Evolutionary conservation across 92 coral and sea anemone genomes (phyloP), one percentile per base, ranked within the genome.

Genomic region (Virgularia gustaviana): DNA sequence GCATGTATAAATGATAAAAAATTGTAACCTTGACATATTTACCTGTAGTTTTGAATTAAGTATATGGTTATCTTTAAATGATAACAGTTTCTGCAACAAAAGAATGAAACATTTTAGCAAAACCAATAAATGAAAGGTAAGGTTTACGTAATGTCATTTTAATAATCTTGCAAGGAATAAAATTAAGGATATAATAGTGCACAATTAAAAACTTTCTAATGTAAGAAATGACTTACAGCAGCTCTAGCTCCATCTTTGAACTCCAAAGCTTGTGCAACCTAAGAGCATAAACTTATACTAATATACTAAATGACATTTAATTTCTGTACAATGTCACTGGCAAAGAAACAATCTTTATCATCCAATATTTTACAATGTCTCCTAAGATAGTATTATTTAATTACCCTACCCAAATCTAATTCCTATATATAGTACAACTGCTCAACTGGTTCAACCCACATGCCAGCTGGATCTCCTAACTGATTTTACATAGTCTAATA

Each of bases 31-130:
- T 65, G 34, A n/a, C 29, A 49, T 2, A 18, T 52, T 12, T 74
- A 88, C 97, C 97, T 91, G 96, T 20, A 91, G 86, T 36, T 80
- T 70, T 65, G 85, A 84, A 63, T 89, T 91, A 63, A 90, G 88
- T 44, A 84, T 79, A 63, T 91, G 97, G 33, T 85, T 84, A 79
- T 91, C 89, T 45, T 78, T 90, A 75, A 88, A 91, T 31, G 97
- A 91, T 36, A 91, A 57, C 9, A 88, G 79, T 49, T 79, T 89
- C 97, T 91, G 78, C 22, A 44, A 57, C n/a, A n/a, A n/a, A n/a
- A n/a, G n/a, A n/a, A 12, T 10, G 5, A 30, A 11, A 8, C 2
- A 20, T 29, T 30, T 11, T 60, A 0, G 16, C 68, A 3, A 11
- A 33, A 22, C 24, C 13, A 45, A 15, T 1, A 31, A 31, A 15